phyloP scores from a whole-genome alignment of 35 echinoderm and acorn worm species.

The Heliocidaris erythrogramma region DNA sequence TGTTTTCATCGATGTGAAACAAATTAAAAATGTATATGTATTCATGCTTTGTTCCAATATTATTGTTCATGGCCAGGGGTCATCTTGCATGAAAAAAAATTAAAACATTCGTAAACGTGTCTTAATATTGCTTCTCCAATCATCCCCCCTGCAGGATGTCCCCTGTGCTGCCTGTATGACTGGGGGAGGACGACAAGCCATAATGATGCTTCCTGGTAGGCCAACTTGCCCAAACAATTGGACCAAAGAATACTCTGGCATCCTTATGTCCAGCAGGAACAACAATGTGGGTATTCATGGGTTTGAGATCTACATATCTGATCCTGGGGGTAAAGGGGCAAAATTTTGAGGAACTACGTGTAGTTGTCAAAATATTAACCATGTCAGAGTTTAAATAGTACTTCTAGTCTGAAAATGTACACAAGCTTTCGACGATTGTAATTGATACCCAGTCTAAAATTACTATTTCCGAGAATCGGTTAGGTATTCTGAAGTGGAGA shows the following conservation, averaged over 20 bases:
- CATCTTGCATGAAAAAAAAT: not conserved
- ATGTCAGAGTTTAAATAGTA: not conserved
- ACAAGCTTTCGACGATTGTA: not conserved
- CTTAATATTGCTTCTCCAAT: not conserved
- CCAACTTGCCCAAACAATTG: conserved; percentile 27
- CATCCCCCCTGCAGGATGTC: conserved; percentile 7
- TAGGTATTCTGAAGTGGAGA: not conserved
- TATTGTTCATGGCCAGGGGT: not conserved
- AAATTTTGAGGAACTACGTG: not conserved
- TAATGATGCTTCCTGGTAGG: conserved; percentile 36
- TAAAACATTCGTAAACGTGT: not conserved
- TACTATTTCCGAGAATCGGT: not conserved
- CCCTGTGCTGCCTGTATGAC: conserved; percentile 50
- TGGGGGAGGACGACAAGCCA: not conserved
- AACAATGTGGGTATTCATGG: not conserved
- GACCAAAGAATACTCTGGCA: conserved; percentile 47
- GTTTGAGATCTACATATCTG: not conserved
- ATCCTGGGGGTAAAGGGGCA: not conserved
- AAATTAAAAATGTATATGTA: not conserved
- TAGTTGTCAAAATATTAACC: not conserved
- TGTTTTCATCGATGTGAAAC: not conserved
- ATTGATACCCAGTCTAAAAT: not conserved
- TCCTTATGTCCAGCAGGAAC: conserved; percentile 20
- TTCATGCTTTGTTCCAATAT: not conserved
- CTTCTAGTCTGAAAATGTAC: not conserved